Conservation (phyloP, 1,140 invertebrate genomes). For the Scaptomyza pallida region DNA sequence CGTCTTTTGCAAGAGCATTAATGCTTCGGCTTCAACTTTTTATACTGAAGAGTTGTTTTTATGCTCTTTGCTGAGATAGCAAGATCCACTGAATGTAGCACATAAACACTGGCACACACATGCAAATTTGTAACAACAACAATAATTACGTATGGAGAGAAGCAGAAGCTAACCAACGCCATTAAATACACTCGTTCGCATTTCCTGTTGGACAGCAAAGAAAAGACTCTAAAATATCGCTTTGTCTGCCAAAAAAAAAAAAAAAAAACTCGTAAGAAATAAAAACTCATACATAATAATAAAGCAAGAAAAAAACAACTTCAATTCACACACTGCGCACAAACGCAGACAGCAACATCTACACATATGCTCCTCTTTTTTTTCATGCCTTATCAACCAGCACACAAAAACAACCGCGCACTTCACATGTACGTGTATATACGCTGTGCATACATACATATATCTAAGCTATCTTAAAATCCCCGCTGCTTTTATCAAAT, state of each 20-base stretch:
- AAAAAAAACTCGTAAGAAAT: conserved; percentile 28
- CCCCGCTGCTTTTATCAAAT: conserved; percentile 64
- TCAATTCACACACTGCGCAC: conserved; percentile 55
- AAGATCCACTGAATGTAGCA: conserved; percentile 54
- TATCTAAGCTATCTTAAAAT: conserved; percentile 22
- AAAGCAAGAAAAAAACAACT: conserved; percentile 53
- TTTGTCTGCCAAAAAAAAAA: conserved; percentile 69
- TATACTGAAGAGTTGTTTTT: background rate
- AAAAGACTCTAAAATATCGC: conserved; percentile 56
- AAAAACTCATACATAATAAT: conserved; percentile 47
- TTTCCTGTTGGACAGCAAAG: conserved; percentile 69
- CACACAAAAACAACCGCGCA: conserved; percentile 21
- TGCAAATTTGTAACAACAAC: conserved; percentile 32
- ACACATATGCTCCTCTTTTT: conserved; percentile 23
- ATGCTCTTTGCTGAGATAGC: conserved; percentile 17
- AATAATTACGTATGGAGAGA: conserved; percentile 47
- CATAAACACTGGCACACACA: conserved; percentile 47
- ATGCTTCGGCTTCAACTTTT: conserved; percentile 15
- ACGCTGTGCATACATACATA: background rate
- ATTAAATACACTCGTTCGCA: conserved; percentile 78
- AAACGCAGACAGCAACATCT: conserved; percentile 29
- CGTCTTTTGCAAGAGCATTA: conserved; percentile 9
- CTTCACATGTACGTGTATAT: background rate
- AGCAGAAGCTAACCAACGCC: conserved; percentile 34
- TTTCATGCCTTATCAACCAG: conserved; percentile 49